Conservation (phyloP, 2,888 invertebrate genomes). For the Chironomus riparius region DNA sequence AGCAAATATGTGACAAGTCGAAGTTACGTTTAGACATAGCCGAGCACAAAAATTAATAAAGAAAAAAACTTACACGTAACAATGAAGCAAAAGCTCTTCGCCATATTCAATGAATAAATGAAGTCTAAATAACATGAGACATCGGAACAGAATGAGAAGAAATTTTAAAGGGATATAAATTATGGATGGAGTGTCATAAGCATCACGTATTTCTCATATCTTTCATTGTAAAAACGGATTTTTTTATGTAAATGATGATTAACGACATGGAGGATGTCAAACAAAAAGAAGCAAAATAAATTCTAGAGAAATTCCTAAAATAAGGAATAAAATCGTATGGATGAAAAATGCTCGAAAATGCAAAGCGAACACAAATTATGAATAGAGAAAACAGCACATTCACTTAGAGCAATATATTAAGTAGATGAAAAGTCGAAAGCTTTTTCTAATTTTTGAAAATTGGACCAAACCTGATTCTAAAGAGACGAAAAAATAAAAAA, state of each 20-base stretch:
- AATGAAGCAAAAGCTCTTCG: neutral
- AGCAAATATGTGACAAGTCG: neutral
- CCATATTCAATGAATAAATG: neutral
- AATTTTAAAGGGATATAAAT: neutral
- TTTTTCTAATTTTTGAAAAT: conserved; percentile 10
- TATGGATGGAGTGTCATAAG: neutral
- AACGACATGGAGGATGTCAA: neutral
- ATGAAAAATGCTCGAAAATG: neutral
- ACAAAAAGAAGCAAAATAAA: too few species aligned
- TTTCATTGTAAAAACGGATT: neutral
- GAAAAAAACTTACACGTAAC: neutral
- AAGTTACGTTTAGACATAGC: neutral
- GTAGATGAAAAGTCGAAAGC: too few species aligned
- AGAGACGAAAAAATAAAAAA: neutral
- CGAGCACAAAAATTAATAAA: neutral
- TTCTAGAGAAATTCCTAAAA: neutral
- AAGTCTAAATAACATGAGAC: neutral
- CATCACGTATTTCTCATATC: neutral
- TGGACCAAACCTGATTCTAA: conserved; percentile 19
- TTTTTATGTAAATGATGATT: neutral
- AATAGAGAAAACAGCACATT: too few species aligned
- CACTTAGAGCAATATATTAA: too few species aligned
- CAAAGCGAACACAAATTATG: neutral
- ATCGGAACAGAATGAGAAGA: neutral
- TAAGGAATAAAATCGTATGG: neutral